These are phyloP conservation scores for Terrapene triunguis DNA, from an alignment of 2,113 vertebrate genomes.

Conservation along the genomic window DNA sequence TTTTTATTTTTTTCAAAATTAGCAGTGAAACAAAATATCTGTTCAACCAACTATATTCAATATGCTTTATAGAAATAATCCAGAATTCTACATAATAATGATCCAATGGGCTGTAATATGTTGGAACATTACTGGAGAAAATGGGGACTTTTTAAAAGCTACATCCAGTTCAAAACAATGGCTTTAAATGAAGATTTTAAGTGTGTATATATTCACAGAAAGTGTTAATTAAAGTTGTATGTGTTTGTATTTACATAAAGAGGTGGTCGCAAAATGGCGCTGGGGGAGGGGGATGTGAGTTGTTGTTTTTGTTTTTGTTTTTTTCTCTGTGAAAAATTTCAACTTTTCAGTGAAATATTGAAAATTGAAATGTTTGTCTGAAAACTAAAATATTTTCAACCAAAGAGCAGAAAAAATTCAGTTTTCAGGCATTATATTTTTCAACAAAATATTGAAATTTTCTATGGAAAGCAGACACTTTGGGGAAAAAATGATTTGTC, in stretches of 20 bases:
- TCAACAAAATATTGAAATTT: background rate
- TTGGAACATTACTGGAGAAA: too few species aligned
- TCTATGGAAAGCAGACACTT: too few species aligned
- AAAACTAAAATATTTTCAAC: background rate
- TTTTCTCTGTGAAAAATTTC: background rate
- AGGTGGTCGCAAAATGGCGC: background rate
- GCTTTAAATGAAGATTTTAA: background rate
- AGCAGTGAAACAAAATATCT: too few species aligned
- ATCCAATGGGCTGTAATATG: background rate
- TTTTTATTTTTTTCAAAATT: too few species aligned
- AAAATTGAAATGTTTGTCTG: background rate
- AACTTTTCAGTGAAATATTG: background rate
- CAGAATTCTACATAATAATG: background rate
- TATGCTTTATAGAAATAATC: background rate
- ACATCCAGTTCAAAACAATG: background rate
- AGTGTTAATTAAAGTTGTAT: background rate
- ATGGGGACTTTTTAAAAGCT: too few species aligned
- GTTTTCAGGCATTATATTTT: background rate
- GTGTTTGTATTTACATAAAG: background rate
- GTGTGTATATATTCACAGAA: background rate
- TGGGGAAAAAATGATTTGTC: too few species aligned
- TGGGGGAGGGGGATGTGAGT: accelerated
- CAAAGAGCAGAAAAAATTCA: background rate
- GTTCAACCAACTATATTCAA: too few species aligned
- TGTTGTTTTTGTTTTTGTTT: background rate